A percentile compares a stretch with the other conserved stretches of the same genome.
These are phyloP conservation scores for Mobula birostris DNA, from an alignment of 2,113 vertebrate genomes.

Conservation along the genomic window DNA sequence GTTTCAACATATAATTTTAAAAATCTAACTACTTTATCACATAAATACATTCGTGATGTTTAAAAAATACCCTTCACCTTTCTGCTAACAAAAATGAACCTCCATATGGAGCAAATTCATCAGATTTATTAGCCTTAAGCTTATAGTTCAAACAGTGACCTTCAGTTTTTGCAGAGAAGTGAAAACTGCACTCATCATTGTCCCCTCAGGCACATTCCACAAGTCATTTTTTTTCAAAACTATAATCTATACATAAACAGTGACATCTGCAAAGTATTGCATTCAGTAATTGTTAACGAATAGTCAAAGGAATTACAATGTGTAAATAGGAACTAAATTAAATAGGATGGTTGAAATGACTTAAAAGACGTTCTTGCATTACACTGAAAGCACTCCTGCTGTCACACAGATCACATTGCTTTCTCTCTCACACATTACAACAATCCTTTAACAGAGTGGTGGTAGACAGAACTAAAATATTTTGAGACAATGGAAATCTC, in stretches of 20 bases:
- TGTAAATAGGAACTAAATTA: background rate
- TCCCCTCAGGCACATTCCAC: constrained; percentile 20
- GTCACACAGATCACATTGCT: background rate
- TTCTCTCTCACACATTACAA: background rate
- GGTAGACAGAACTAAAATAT: background rate
- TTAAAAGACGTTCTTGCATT: background rate
- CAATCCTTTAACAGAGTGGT: background rate
- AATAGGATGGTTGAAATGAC: background rate
- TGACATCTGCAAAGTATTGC: background rate
- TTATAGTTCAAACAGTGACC: background rate
- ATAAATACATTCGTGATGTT: no score
- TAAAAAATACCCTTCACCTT: background rate
- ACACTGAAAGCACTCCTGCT: background rate
- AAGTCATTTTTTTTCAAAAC: background rate
- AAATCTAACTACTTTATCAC: no score
- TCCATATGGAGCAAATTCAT: background rate
- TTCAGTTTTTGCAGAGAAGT: background rate
- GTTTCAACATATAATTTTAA: background rate
- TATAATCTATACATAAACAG: background rate
- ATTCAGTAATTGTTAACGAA: background rate
- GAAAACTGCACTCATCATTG: background rate
- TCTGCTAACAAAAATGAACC: background rate
- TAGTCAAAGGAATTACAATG: background rate
- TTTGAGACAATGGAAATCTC: background rate
- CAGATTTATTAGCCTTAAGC: background rate